Conservation (phyloP, 2,797 vertebrate species). For the Anolis apletophallus region DNA sequence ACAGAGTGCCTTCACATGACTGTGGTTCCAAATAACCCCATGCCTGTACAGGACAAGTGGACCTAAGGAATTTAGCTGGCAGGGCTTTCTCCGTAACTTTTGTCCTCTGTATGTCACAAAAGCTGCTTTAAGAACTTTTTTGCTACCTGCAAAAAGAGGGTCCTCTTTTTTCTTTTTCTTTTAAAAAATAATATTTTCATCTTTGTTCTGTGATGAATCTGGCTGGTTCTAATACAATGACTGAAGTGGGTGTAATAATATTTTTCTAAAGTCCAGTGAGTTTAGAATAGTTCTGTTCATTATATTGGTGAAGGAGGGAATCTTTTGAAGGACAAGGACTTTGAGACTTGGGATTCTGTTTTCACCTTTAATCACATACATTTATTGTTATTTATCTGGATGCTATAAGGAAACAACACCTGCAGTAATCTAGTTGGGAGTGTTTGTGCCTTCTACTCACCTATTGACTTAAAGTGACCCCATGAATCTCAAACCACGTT, state of each 20-base stretch:
- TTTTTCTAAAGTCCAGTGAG: neutral
- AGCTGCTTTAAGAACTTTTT: slow-evolving; percentile 10
- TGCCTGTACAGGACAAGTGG: slow-evolving; percentile 52
- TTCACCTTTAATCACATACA: neutral
- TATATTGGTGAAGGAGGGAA: no score
- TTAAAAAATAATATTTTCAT: neutral
- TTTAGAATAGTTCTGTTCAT: no score
- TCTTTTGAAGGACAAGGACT: no score
- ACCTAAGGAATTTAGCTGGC: neutral
- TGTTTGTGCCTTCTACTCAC: no score
- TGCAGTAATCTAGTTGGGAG: neutral
- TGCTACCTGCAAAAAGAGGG: neutral
- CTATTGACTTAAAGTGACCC: no score
- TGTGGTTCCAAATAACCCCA: slow-evolving; percentile 39
- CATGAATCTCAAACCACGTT: no score
- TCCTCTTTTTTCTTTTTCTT: neutral
- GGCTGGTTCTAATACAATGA: neutral
- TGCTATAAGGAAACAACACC: neutral
- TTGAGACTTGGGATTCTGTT: neutral
- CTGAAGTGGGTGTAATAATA: neutral
- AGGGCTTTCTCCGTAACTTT: neutral
- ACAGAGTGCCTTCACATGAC: neutral
- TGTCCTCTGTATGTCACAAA: neutral
- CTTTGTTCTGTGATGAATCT: neutral
- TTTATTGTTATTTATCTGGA: neutral